Evolutionary conservation across 2,888 invertebrate genomes (phyloP), one percentile per base, ranked within the genome.

Genomic region (Idaea aversata): DNA sequence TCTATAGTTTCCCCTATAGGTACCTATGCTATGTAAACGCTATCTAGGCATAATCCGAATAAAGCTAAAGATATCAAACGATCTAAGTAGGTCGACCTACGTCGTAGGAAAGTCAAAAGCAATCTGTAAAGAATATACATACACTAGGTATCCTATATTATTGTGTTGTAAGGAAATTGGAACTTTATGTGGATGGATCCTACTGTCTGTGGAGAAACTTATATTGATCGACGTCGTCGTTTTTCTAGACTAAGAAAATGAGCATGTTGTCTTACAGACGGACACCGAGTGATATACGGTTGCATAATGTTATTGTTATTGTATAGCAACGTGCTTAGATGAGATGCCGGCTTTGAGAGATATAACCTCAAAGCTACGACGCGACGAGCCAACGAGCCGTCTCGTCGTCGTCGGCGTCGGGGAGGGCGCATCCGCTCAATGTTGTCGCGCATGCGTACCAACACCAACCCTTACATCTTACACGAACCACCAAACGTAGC

Each of bases 321-420:
- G 82, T 83, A 77, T 73, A 77, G 75, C 75, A 75, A 78, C 78
- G 77, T 81, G 79, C 80, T 70, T 79, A 79, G 77, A 81, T 85
- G 82, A 81, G 74, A 77, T 84, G 84, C 91, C 91, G 91, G 92
- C 88, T 82, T 85, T 78, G 77, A 85, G 79, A 83, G 81, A 85
- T 90, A 91, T 92, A 92, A 92, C 92, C 92, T 92, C 90, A 92
- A 92, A 81, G 91, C 81, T 77, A 81, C 72, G 77, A 77, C 82
- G 80, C 79, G 76, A 75, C 72, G 78, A 78, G 78, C 72, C 76
- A 77, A 77, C 78, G 76, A 25, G 25, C 77, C 65, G 70, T 63
- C 67, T 61, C 62, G 64, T 59, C 62, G 67, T 34, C 62, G 59
- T 63, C 47, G 79, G 75, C 78, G 79, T 73, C 78, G 83, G 86